Conservation (phyloP, 2,797 vertebrate genomes). For the Platalea minor region DNA sequence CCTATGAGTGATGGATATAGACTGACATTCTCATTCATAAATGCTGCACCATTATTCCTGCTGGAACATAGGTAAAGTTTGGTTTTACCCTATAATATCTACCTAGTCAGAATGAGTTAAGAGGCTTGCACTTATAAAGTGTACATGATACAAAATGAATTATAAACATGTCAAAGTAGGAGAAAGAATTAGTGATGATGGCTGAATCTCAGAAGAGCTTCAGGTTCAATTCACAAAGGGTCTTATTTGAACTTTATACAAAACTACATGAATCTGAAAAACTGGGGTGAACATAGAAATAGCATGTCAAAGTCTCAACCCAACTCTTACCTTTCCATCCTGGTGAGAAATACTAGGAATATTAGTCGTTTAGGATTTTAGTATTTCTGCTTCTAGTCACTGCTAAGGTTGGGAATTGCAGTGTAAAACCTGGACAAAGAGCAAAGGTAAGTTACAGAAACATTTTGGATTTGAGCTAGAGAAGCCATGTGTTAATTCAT, state of each 20-base stretch:
- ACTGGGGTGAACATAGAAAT: neutral
- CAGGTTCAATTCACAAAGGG: neutral
- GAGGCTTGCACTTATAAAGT: neutral
- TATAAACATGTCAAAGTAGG: neutral
- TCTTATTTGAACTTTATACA: neutral
- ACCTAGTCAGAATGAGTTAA: neutral
- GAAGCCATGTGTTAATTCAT: neutral
- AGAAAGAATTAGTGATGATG: neutral
- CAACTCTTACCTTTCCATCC: neutral
- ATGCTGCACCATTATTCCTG: neutral
- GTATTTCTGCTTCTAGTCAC: neutral
- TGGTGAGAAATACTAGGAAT: neutral
- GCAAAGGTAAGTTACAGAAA: neutral
- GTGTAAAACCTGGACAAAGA: neutral
- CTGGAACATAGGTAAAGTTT: neutral
- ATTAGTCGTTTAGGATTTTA: neutral
- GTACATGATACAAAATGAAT: neutral
- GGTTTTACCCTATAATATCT: neutral
- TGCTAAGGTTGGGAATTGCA: neutral
- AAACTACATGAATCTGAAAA: neutral
- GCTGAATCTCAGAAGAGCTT: neutral
- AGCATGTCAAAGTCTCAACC: neutral
- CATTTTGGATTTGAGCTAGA: neutral
- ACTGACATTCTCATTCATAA: neutral
- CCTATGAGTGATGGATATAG: neutral